Conservation (phyloP, 2,888 invertebrate species). For the Cheilosia vernalis region DNA sequence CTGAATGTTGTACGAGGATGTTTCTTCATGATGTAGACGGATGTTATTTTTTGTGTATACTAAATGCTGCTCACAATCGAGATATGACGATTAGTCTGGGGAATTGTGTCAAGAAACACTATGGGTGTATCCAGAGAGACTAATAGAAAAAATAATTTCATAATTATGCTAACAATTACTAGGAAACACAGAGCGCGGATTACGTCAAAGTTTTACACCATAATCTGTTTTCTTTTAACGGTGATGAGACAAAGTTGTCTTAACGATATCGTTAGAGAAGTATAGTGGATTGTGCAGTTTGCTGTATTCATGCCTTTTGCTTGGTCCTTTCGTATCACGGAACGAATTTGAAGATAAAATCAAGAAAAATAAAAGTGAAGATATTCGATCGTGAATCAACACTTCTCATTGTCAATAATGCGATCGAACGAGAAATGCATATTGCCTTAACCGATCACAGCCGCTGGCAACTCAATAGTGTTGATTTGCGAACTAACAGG, state of each 20-base stretch:
- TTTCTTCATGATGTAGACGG: slow-evolving; percentile 28
- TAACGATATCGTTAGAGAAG: not conserved
- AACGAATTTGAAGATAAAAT: no score
- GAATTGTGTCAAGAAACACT: slow-evolving; percentile 23
- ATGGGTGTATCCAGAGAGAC: slow-evolving; percentile 12
- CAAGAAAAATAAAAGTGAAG: no score
- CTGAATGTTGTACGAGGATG: slow-evolving; percentile 48
- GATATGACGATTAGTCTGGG: slow-evolving; percentile 57
- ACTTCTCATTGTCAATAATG: no score
- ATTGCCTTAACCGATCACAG: no score
- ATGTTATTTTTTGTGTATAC: slow-evolving; percentile 12
- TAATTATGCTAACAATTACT: slow-evolving; percentile 29
- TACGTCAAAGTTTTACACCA: slow-evolving; percentile 15
- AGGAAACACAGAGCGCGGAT: slow-evolving; percentile 14
- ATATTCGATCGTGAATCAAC: no score
- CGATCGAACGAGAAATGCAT: no score
- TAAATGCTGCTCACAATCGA: slow-evolving; percentile 39
- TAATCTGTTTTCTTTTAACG: slow-evolving; percentile 23
- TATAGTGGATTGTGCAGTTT: not conserved
- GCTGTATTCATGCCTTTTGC: no score
- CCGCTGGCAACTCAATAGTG: no score
- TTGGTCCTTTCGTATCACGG: no score
- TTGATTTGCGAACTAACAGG: no score
- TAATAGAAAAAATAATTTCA: slow-evolving; percentile 27
- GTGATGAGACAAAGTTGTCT: slow-evolving; percentile 5